Base-by-base conservation (phyloP, 2,888 invertebrate genomes). In the Morpho achilles region DNA sequence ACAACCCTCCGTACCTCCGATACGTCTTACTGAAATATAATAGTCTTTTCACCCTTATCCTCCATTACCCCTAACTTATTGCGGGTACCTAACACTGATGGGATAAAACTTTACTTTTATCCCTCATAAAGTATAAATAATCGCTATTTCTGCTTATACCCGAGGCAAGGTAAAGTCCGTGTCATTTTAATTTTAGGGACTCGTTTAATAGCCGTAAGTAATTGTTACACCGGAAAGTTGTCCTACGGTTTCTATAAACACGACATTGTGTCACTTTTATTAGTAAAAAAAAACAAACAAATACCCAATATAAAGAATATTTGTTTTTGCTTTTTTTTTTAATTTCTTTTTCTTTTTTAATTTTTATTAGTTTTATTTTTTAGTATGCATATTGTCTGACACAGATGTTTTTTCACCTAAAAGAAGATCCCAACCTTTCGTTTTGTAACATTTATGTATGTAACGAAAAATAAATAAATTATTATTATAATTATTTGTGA, bases 61-160 rank as follows among this genome's bases (percentile, higher is more conserved):
- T 57, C 59, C 59, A 57, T 61, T 61, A 60, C 53, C 46, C 56
- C 32, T 59, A 61, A 63, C 56, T 61, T 56, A 63, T 61, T 46
- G 53, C 58, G 53, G 61, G 56, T 40, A 52, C 53, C 56, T 50
- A 59, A 53, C 63, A 56, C 56, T 59, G 56, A 63, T 55, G 57
- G 59, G 51, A 57, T 61, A 64, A 61, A 64, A 64, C 61, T 64
- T 64, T 56, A 60, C 59, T 61, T 63, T 61, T 61, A 60, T 61
- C 61, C 61, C 50, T 52, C 61, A 58, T 64, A 59, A 61, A 63
- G 55, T 61, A 59, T 57, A 60, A 61, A 59, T 61, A 61, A 63
- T 63, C 54, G 56, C 49, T 57, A 52, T 47, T 61, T 49, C 54
- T 47, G 49, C 56, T 46, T 50, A 51, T 52, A 52, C 60, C 43